phyloP scores from a whole-genome alignment of 2,888 invertebrate species.

The Eilema caniola region DNA sequence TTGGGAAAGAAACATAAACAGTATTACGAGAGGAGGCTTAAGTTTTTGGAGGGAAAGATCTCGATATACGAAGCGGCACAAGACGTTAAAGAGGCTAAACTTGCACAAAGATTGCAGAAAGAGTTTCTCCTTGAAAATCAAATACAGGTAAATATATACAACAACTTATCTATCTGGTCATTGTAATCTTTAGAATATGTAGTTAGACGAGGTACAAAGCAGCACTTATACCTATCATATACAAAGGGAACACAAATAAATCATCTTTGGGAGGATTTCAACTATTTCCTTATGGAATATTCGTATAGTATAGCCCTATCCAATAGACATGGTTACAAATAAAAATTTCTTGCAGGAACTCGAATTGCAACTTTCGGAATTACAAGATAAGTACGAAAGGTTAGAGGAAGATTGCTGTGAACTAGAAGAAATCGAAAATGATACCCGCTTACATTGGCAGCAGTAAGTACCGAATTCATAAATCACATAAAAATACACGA shows the following conservation, averaged over 20 bases:
- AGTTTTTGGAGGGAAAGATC: constrained; percentile 89
- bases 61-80: constrained; percentile 89
- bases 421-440: constrained; percentile 92
- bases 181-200: background rate
- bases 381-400: constrained; percentile 88
- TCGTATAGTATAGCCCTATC: too few relatives aligned
- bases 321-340: background rate
- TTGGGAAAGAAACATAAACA: constrained; percentile 87
- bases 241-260: background rate
- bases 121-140: constrained; percentile 86
- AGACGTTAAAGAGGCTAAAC: constrained; percentile 87
- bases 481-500: background rate
- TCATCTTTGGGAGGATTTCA: background rate
- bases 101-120: constrained; percentile 88
- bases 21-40: constrained; percentile 89
- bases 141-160: constrained; percentile 78
- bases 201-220: background rate
- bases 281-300: background rate
- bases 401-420: constrained; percentile 92
- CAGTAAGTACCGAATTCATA: constrained; percentile 80
- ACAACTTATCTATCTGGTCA: background rate
- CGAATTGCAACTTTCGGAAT: constrained; percentile 83
- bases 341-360: constrained; percentile 76
- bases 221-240: background rate
- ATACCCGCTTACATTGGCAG: constrained; percentile 89